Evolutionary conservation across 2,113 vertebrate genomes (phyloP).

Genomic region (Arenaria interpres): DNA sequence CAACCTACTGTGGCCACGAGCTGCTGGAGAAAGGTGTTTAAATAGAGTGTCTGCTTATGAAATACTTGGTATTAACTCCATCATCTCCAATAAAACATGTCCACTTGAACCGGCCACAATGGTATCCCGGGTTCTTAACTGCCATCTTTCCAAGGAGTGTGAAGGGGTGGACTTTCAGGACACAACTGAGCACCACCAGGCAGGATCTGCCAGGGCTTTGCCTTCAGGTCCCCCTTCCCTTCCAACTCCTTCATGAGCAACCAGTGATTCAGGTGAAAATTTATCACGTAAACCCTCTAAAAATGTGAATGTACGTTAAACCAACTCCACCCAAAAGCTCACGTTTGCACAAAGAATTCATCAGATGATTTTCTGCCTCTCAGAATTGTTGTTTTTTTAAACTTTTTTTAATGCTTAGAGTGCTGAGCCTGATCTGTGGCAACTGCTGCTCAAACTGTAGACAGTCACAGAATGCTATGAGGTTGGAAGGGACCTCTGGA

Average conservation of each 20-base stretch:
- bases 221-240: background rate
- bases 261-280: background rate
- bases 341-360: background rate
- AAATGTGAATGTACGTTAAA: background rate
- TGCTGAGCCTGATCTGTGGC: background rate
- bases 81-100: background rate
- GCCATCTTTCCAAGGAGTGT: background rate
- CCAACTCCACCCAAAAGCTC: background rate
- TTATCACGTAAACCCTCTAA: accelerated
- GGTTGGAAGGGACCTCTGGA: too few relatives aligned
- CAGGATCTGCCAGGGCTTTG: background rate
- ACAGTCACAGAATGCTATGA: too few relatives aligned
- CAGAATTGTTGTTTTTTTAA: background rate
- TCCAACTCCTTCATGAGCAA: background rate
- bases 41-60: background rate
- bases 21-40: background rate
- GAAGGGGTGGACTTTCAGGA: background rate
- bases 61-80: background rate
- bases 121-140: too few relatives aligned
- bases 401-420: background rate
- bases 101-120: background rate
- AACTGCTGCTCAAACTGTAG: background rate
- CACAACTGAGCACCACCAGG: accelerated
- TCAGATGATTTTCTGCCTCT: background rate
- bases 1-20: background rate